Base-by-base conservation (phyloP, 2,888 invertebrate species). In the Sarcophaga carnaria region DNA sequence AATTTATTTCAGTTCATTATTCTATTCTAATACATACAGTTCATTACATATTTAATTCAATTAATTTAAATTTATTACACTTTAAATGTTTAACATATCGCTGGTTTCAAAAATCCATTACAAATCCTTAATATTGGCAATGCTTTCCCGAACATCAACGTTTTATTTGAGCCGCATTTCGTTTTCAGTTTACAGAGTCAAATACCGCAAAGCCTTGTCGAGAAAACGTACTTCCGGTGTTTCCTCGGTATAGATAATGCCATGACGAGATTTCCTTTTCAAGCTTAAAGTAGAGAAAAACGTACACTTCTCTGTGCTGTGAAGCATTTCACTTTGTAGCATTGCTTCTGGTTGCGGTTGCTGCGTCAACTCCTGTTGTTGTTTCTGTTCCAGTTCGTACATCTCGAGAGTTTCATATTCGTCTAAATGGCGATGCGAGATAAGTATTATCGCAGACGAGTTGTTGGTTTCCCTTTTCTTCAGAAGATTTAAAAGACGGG, bases 121-220 rank as follows among this genome's bases (percentile, higher is more conserved):
- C 4, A 27, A 37, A 37, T 37, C 6, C 0, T 1, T 37, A 3
- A 8, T 37, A 37, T 37, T 37, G 6, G 1, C 37, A 37, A 37
- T 1, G 37, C 10, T 37, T 37, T 2, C 2, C 37, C 37, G 37
- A 8, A 10, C 37, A 37, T 37, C 37, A 37, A 27, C 20, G 20
- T 20, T 20, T 20, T 20, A 20, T 20, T 20, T 20, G 20, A 20
- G 20, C 20, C 20, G 20, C 20, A 20, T 1, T 20, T 20, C 20
- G 8, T 37, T 10, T 37, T 2, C 2, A 37, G 14, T 17, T 20
- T 62, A 92, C 88, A 92, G 89, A 64, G 92, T 92, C 64, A 92
- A 85, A 76, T 91, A 92, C 37, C 92, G 90, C 88, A 92, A 76
- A 4, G 92, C 92, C 72, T 90, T 92, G 84, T 91, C 89, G 11